Evolutionary conservation across 1,140 invertebrate species (phyloP), one percentile per base, ranked within the genome.

Genomic region (Arion vulgaris): DNA sequence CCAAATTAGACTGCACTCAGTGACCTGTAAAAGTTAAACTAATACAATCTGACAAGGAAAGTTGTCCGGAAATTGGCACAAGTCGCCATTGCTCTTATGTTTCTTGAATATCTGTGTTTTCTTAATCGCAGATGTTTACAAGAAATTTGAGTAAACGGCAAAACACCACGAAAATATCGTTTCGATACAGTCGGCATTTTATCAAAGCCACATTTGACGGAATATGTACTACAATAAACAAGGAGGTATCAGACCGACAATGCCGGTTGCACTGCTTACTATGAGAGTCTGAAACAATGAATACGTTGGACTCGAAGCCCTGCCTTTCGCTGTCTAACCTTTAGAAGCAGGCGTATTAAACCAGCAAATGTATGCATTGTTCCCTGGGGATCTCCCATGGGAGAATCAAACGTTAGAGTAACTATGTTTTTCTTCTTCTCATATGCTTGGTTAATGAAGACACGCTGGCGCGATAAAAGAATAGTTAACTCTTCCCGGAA

Each of bases 301-400:
- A 57, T 57, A 57, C 23, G 9, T 19, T 23, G 53, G 53, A 57
- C 9, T 66, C 4, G n/a, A 66, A 66, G 62, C 19, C n/a, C 4
- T 32, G 28, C 17, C 28, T 57, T 7, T 45, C n/a, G 23, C 34
- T 36, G 7, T 53, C 15, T 76, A 53, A 76, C 74, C 74, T 76
- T 76, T 76, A 19, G 36, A 45, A 7, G 15, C 2, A 41, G 26
- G 41, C 36, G 41, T n/a, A 45, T 45, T 66, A 32, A 66, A 28
- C n/a, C 32, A 66, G n/a, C 76, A 78, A 78, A 78, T 78, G 76
- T 78, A 57, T 41, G 76, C 51, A n/a, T 78, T 66, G 32, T 68
- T 38, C 53, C 15, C 39, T n/a, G 7, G 34, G 13, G 32, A 36
- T 78, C 76, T 66, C 76, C 34, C n/a, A 5, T 7, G 76, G 62